These are phyloP conservation scores for Brachionus sp. DNA, from an alignment of 1,140 invertebrate genomes.

Conservation along the genomic window DNA sequence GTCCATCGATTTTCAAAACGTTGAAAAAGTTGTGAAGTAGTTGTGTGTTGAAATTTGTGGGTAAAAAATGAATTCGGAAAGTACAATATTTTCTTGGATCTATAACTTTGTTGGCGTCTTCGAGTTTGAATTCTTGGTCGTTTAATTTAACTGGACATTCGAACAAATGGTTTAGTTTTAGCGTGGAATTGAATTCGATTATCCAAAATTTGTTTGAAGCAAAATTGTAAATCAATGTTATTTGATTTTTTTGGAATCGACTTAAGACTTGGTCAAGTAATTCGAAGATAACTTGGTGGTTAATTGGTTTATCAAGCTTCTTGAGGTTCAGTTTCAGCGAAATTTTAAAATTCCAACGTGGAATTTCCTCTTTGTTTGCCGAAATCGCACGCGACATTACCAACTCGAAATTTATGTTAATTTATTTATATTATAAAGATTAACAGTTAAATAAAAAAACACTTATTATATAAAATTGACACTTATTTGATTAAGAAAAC, in stretches of 20 bases:
- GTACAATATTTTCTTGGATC: neutral
- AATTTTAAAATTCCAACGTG: neutral
- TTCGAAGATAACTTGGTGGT: neutral
- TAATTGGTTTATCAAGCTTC: neutral
- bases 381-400: neutral
- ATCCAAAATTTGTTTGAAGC: neutral
- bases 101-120: neutral
- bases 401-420: too few relatives aligned
- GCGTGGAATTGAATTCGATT: neutral
- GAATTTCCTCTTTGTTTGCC: neutral
- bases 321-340: neutral
- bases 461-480: too few relatives aligned
- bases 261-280: neutral
- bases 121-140: neutral
- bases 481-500: too few relatives aligned
- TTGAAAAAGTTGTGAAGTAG: neutral
- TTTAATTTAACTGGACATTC: neutral
- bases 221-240: neutral
- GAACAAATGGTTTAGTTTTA: neutral
- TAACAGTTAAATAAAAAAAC: too few relatives aligned
- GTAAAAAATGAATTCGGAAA: neutral
- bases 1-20: neutral
- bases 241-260: neutral
- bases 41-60: neutral
- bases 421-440: too few relatives aligned